Base-by-base conservation (phyloP, 2,113 vertebrate species). In the Rhea americana region DNA sequence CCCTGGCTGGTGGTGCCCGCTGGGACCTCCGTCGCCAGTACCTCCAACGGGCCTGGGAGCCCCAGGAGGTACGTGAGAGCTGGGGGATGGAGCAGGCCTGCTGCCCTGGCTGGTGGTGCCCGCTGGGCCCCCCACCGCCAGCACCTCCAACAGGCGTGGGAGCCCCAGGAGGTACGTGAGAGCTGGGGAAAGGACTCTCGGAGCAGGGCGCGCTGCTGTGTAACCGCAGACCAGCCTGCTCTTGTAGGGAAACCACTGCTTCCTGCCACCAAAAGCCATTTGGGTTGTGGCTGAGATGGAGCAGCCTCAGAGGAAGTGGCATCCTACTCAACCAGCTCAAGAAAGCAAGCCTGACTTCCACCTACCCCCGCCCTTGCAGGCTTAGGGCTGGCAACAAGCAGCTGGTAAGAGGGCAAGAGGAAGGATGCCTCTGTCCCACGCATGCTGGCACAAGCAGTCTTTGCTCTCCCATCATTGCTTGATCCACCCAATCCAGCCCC, bases 321-420 rank as follows among this genome's bases (percentile, higher is more conserved):
- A 75, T 4, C 26, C 39, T 67, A 9, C 17, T 94, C 48, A n/a
- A 45, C 21, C 30, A 9, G 4, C 37, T 47, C 56, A 67, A 84
- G 56, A 91, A 89, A 95, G 73, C 30, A 62, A 82, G 22, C 58
- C 70, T 89, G 74, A 58, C 37, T 91, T 91, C 81, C 51, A 95
- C 78, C 45, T 76, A 58, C 55, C 55, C 55, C 55, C 15, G 55
- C 53, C 35, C 35, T 55, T 47, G 45, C 56, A 79, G 72, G 37
- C 13, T 58, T 22, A 21, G 47, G n/a, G 37, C 37, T 72, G 71
- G 25, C n/a, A 58, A 67, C 32, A 71, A 66, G 51, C 24, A 62
- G 56, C 41, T 39, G 45, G 1, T 4, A 25, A 47, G 45, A 47
- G 17, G 45, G 16, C 21, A 56, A 83, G 4, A 67, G 41, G 48